Evolutionary conservation across 2,888 invertebrate species (phyloP).

Genomic region (Apotomis betuletana): DNA sequence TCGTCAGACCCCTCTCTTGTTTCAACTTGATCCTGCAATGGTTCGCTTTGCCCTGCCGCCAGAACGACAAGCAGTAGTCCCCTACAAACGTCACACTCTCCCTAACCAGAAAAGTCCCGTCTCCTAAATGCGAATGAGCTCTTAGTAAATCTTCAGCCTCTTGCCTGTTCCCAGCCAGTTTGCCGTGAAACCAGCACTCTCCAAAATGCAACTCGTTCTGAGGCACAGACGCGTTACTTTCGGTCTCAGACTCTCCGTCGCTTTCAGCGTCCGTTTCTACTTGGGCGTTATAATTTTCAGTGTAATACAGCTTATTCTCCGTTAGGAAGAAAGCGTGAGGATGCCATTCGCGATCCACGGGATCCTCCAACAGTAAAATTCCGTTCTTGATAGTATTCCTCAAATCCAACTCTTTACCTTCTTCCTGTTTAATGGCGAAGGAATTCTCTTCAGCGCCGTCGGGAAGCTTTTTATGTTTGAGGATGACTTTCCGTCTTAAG

Average conservation of each 20-base stretch:
- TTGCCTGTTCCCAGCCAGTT: constrained; percentile 89
- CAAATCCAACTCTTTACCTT: constrained; percentile 89
- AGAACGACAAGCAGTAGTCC: constrained; percentile 97
- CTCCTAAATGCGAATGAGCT: constrained; percentile 91
- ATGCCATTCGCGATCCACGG: constrained; percentile 94
- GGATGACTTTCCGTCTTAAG: constrained; percentile 88
- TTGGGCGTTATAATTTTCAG: constrained; percentile 85
- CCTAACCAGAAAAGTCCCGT: constrained; percentile 96
- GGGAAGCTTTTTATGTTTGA: constrained; percentile 97
- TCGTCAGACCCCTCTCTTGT: constrained; percentile 93
- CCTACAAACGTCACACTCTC: constrained; percentile 98
- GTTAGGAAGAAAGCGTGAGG: constrained; percentile 97
- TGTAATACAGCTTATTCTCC: constrained; percentile 93
- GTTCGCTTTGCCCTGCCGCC: constrained; percentile 94
- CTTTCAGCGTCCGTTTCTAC: constrained; percentile 83
- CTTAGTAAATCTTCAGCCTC: constrained; percentile 91
- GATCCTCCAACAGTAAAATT: constrained; percentile 94
- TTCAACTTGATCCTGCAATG: constrained; percentile 96
- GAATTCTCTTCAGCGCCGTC: constrained; percentile 92
- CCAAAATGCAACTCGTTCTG: constrained; percentile 95
- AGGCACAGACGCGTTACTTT: constrained; percentile 85
- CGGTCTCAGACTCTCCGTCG: constrained; percentile 84
- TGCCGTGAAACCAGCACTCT: constrained; percentile 97
- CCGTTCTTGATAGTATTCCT: constrained; percentile 95
- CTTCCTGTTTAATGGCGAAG: constrained; percentile 82